These are phyloP conservation scores for Oeneis ivallda DNA, from an alignment of 2,888 invertebrate species.

Conservation along the genomic window DNA sequence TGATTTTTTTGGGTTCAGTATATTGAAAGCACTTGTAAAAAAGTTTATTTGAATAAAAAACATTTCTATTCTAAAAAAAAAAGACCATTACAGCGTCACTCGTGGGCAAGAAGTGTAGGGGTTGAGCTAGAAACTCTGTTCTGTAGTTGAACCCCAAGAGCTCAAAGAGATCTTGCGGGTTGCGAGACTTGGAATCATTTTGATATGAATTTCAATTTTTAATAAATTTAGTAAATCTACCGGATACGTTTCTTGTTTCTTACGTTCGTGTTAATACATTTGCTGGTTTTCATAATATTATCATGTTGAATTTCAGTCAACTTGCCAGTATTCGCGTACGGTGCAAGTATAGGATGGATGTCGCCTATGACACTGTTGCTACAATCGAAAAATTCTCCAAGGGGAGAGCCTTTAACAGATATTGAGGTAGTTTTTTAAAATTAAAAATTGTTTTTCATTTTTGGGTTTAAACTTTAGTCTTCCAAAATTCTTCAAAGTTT, in stretches of 20 bases:
- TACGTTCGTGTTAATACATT: too few relatives aligned
- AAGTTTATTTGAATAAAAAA: too few relatives aligned
- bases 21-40: too few relatives aligned
- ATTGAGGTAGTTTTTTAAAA: conserved; percentile 49
- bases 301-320: conserved; percentile 60
- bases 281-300: not conserved
- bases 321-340: conserved; percentile 73
- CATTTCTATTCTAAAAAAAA: too few relatives aligned
- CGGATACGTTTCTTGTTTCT: not conserved
- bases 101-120: too few relatives aligned
- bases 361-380: conserved; percentile 76
- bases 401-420: conserved; percentile 60
- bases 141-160: not conserved
- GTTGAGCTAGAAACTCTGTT: too few relatives aligned
- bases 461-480: not conserved
- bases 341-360: conserved; percentile 77
- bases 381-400: conserved; percentile 66
- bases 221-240: too few relatives aligned
- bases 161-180: too few relatives aligned
- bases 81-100: too few relatives aligned
- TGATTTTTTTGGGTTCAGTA: too few relatives aligned
- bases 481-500: not conserved
- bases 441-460: not conserved
- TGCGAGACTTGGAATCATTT: too few relatives aligned
- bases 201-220: too few relatives aligned